Evolutionary conservation across 2,888 invertebrate genomes (phyloP), one percentile per base, ranked within the genome.

Genomic region (Stenchaetothrips biformis): DNA sequence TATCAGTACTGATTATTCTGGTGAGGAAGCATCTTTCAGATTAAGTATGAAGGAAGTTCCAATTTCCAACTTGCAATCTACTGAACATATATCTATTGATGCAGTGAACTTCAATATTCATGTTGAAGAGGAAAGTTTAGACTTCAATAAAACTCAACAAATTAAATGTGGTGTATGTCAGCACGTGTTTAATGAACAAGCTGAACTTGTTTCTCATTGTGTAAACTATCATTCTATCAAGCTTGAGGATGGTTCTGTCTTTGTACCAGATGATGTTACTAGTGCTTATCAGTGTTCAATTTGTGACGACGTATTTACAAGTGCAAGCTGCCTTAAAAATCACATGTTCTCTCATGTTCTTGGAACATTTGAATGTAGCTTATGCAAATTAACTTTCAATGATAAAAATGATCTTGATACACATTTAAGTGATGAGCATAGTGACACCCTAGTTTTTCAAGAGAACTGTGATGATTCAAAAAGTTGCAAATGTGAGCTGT

Each of bases 401-500:
- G 67, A 74, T 25, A 74, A 74, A 74, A 74, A 25, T 74, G 67
- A 74, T 25, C 67, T 74, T 8, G 11, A 25, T 74, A 21, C 6
- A 9, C 67, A 74, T 25, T 74, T 74, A 11, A 74, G 67, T 74
- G 21, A 74, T 7, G 25, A 74, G 67, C 67, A 74, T 25, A 11
- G 67, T 74, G 9, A 21, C 25, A 25, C 21, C 11, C 11, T 25
- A 18, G 67, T 25, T 8, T 21, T 11, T n/a, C 25, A 74, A 21
- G 67, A 25, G 25, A 59, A 18, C 59, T 18, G 8, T 53, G 25
- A 3, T 74, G 67, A 74, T 25, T 11, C 7, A 7, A 7, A 11
- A 11, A 74, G 25, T 7, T 11, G 8, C 25, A 25, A 25, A 21
- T 83, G 83, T 80, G 78, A 80, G 0, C 82, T 82, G 21, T 83